Evolutionary conservation across 2,797 vertebrate species (phyloP).

Genomic region (Babyrousa celebensis): DNA sequence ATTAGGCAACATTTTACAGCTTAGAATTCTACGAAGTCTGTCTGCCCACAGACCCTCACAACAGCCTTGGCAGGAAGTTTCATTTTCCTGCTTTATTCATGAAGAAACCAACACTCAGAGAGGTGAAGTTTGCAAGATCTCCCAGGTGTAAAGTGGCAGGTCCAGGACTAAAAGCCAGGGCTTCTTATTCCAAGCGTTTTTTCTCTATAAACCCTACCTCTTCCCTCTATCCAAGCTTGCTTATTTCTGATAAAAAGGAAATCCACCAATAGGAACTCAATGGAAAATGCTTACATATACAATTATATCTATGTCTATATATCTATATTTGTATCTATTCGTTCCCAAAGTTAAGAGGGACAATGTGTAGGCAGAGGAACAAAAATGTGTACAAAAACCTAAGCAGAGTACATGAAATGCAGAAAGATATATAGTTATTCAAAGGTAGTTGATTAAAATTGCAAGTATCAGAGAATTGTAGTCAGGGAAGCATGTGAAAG

Average conservation of each 20-base stretch:
- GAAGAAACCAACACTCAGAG: neutral
- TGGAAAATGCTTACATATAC: neutral
- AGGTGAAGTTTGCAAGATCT: neutral
- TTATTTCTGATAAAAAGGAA: constrained; percentile 15
- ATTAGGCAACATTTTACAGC: neutral
- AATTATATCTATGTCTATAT: neutral
- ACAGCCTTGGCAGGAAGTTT: neutral
- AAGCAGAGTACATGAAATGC: neutral
- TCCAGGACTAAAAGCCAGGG: neutral
- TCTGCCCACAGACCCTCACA: neutral
- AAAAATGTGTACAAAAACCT: neutral
- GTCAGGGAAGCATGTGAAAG: neutral
- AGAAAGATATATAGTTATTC: neutral
- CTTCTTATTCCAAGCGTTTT: neutral
- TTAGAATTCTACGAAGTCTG: neutral
- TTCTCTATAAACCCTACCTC: neutral
- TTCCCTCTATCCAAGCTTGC: neutral
- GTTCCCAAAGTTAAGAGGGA: neutral
- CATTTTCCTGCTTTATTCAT: neutral
- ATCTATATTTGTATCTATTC: neutral
- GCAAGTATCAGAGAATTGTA: neutral
- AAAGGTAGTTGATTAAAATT: constrained; percentile 24
- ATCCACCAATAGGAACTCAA: neutral
- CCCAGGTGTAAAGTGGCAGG: neutral
- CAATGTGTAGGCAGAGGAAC: neutral